A percentile compares a stretch with the other conserved stretches of the same genome.
Conservation (phyloP, 1,140 invertebrate genomes). For the Caenorhabditis remanei region DNA sequence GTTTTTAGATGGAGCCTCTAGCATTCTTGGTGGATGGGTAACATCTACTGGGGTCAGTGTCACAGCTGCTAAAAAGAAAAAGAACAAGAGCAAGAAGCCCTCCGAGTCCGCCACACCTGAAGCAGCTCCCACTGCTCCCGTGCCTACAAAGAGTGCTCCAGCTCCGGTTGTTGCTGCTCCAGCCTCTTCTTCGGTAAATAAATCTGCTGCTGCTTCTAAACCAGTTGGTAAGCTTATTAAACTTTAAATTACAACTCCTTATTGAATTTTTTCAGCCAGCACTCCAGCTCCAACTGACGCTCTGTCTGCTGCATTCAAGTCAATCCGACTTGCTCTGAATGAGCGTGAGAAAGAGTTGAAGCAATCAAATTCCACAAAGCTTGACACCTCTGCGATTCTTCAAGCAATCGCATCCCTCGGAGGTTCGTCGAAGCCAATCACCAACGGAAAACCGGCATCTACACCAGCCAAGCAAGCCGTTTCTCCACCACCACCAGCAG, state of each 20-base stretch:
- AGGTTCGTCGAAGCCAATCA: conserved; percentile 6
- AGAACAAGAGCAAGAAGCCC: conserved; percentile 60
- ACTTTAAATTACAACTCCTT: neutral
- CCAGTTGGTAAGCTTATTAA: conserved; percentile 15
- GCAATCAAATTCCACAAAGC: neutral
- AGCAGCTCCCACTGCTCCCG: conserved; percentile 5
- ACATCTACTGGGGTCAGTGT: conserved; percentile 49
- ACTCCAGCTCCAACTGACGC: conserved; percentile 13
- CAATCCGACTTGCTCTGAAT: conserved; percentile 27
- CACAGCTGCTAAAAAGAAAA: conserved; percentile 54
- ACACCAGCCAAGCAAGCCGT: neutral
- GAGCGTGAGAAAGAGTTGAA: conserved; percentile 47
- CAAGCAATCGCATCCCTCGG: conserved; percentile 59
- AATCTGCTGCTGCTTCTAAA: conserved; percentile 40
- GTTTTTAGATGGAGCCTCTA: conserved; percentile 59
- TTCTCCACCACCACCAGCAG: conserved; percentile 38
- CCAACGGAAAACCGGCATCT: conserved; percentile 26
- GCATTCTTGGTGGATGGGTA: conserved; percentile 56
- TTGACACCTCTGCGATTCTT: conserved; percentile 55
- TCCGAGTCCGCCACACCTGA: neutral
- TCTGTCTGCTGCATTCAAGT: conserved; percentile 23
- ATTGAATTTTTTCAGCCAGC: neutral
- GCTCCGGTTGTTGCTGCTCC: conserved; percentile 47
- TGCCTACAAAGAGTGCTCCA: conserved; percentile 3
- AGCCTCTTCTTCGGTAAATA: conserved; percentile 48